Evolutionary conservation across 2,888 invertebrate species (phyloP).

Genomic region (Thereva unica): DNA sequence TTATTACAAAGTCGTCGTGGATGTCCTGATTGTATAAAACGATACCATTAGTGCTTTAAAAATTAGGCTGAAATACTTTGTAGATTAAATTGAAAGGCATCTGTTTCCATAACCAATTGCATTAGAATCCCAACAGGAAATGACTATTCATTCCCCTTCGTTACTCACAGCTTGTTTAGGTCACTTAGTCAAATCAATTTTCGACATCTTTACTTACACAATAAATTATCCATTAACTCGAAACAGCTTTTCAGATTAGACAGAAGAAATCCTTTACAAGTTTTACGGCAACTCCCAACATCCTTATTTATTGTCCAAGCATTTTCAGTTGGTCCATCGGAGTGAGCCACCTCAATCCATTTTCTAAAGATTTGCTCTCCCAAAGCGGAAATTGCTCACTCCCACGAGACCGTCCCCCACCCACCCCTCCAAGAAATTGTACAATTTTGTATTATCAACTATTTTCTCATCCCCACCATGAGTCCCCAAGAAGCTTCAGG

Average conservation of each 20-base stretch:
- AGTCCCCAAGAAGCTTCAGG: slow-evolving; percentile 7
- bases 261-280: slow-evolving; percentile 7
- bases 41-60: too few relatives aligned
- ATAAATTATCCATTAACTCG: slow-evolving; percentile 33
- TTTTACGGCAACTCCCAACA: background rate
- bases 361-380: slow-evolving; percentile 19
- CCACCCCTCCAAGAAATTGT: too few relatives aligned
- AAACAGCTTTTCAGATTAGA: background rate
- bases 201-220: slow-evolving; percentile 7
- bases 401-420: background rate
- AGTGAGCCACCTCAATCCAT: slow-evolving; percentile 6
- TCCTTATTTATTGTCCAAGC: slow-evolving; percentile 12
- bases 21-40: too few relatives aligned
- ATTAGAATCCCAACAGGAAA: too few relatives aligned
- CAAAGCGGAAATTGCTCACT: slow-evolving; percentile 8
- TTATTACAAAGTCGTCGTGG: too few relatives aligned
- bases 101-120: too few relatives aligned
- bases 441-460: background rate
- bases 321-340: background rate
- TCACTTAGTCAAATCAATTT: background rate
- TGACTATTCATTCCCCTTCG: background rate
- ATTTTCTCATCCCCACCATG: background rate
- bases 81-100: too few relatives aligned
- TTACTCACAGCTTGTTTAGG: slow-evolving; percentile 14
- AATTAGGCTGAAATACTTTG: too few relatives aligned